A percentile compares a stretch with the other conserved stretches of the same genome.
Evolutionary conservation across 2,888 invertebrate genomes (phyloP).

Genomic region (Thereva nobilitata): DNA sequence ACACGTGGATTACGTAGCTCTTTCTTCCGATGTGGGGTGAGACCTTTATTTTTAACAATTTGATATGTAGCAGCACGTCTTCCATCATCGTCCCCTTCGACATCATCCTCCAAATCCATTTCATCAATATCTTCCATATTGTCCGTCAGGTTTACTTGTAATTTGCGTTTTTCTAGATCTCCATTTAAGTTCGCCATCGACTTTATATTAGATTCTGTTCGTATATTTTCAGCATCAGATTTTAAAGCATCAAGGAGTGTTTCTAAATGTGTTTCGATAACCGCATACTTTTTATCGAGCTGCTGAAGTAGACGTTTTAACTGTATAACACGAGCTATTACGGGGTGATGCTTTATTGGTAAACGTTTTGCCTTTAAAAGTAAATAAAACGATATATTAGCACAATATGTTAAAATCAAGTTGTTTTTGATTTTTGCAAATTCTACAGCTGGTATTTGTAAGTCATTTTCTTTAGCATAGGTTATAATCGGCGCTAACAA

Average conservation of each 20-base stretch:
- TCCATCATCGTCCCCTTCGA: constrained; percentile 52
- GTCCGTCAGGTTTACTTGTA: constrained; percentile 56
- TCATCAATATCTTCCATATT: constrained; percentile 60
- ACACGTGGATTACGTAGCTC: constrained; percentile 93
- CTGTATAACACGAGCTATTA: constrained; percentile 81
- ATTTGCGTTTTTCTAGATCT: constrained; percentile 39
- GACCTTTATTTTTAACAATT: constrained; percentile 94
- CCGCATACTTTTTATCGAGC: constrained; percentile 70
- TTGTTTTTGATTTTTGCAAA: constrained; percentile 74
- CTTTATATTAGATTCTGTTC: constrained; percentile 38
- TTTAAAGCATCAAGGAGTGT: constrained; percentile 64
- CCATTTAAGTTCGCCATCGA: constrained; percentile 4
- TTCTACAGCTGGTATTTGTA: constrained; percentile 69
- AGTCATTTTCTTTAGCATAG: constrained; percentile 63
- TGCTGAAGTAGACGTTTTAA: constrained; percentile 76
- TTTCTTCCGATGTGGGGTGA: constrained; percentile 88
- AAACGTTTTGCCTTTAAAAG: constrained; percentile 77
- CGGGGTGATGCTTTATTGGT: constrained; percentile 82
- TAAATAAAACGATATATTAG: constrained; percentile 84
- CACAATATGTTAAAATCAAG: constrained; percentile 77
- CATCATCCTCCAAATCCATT: constrained; percentile 52
- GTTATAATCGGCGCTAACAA: constrained; percentile 70
- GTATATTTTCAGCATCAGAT: constrained; percentile 57
- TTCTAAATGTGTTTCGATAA: constrained; percentile 70
- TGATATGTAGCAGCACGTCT: constrained; percentile 89